Percentiles rank a stretch among this genome's conserved stretches.
phyloP scores from a whole-genome alignment of 2,888 invertebrate species.

The Meiosimyza decipiens region DNA sequence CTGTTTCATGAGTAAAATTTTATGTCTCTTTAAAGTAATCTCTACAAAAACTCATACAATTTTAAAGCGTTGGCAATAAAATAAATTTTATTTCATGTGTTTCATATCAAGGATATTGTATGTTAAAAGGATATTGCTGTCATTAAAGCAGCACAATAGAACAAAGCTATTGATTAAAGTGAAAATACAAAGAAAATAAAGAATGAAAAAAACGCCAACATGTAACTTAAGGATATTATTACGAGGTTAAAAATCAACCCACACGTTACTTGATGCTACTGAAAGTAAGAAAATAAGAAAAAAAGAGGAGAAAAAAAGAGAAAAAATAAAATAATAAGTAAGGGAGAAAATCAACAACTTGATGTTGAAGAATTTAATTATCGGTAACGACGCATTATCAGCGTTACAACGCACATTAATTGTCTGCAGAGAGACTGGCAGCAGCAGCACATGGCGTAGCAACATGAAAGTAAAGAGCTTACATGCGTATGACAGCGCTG shows the following conservation, averaged over 20 bases:
- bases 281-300: background rate
- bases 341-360: background rate
- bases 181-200: background rate
- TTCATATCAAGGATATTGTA: background rate
- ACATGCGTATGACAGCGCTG: background rate
- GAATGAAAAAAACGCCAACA: background rate
- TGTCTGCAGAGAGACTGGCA: background rate
- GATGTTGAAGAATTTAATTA: slow-evolving; percentile 8
- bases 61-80: slow-evolving; percentile 13
- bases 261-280: background rate
- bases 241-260: background rate
- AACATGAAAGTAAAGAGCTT: background rate
- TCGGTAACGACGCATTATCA: slow-evolving; percentile 10
- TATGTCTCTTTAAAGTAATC: background rate
- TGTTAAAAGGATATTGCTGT: too few species aligned
- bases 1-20: background rate
- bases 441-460: background rate
- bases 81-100: background rate
- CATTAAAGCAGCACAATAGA: too few species aligned
- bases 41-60: background rate
- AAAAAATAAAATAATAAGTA: background rate
- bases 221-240: background rate
- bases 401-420: background rate
- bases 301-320: background rate
- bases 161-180: too few species aligned